phyloP scores from a whole-genome alignment of 2,113 vertebrate genomes.

The Labeo rohita region DNA sequence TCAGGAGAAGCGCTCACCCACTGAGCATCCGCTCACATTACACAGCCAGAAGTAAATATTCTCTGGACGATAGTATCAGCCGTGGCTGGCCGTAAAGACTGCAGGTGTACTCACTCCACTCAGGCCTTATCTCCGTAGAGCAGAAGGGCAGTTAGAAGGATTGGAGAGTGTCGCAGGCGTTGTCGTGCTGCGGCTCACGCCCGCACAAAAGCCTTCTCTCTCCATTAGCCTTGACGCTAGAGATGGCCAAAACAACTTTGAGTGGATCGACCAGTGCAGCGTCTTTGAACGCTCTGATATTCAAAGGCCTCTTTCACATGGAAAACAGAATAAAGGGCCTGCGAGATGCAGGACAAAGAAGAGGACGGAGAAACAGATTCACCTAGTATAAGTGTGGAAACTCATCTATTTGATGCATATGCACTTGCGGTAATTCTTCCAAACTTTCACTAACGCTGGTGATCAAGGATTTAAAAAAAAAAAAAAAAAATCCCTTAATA shows the following conservation, averaged over 20 bases:
- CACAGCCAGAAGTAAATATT: slow-evolving; percentile 72
- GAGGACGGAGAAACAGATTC: background rate
- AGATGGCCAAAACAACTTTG: slow-evolving; percentile 19
- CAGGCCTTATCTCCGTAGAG: slow-evolving; percentile 71
- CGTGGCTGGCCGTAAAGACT: slow-evolving; percentile 57
- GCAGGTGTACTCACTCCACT: slow-evolving; percentile 64
- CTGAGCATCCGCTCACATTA: slow-evolving; percentile 52
- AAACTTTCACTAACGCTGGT: background rate
- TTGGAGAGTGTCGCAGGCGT: slow-evolving; percentile 14
- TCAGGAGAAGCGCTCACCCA: slow-evolving; percentile 32
- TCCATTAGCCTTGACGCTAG: background rate
- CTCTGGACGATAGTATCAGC: slow-evolving; percentile 67
- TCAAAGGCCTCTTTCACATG: slow-evolving; percentile 41
- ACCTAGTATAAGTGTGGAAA: background rate
- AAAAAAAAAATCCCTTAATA: slow-evolving; percentile 15
- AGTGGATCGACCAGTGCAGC: slow-evolving; percentile 44
- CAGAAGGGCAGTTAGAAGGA: slow-evolving; percentile 60
- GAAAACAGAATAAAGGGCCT: slow-evolving; percentile 31
- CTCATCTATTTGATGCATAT: background rate
- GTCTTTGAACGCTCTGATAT: slow-evolving; percentile 45
- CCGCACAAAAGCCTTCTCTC: slow-evolving; percentile 47
- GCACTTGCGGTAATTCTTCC: background rate
- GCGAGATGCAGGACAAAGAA: slow-evolving; percentile 13
- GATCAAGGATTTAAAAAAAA: slow-evolving; percentile 8
- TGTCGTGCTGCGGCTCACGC: background rate